phyloP scores from a whole-genome alignment of 2,888 invertebrate species.

The Lapara coniferarum region DNA sequence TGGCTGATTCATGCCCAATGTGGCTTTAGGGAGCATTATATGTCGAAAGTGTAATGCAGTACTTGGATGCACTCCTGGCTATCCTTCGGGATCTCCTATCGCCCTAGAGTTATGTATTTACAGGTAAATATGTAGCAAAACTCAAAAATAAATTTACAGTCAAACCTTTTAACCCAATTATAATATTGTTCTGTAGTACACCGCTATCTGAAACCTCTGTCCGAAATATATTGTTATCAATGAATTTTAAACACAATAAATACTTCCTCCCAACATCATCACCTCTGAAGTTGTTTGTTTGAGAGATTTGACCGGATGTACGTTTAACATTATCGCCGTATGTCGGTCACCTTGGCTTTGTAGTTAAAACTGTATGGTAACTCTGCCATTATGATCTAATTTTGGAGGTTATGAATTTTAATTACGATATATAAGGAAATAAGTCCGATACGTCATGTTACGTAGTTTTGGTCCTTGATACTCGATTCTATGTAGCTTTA shows the following conservation, averaged over 20 bases:
- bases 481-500: too few species aligned
- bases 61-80: too few species aligned
- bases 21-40: too few species aligned
- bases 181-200: background rate
- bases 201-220: background rate
- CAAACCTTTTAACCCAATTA: too few species aligned
- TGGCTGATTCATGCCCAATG: too few species aligned
- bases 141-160: too few species aligned
- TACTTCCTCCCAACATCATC: background rate
- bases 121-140: too few species aligned
- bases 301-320: constrained; percentile 26
- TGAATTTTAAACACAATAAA: constrained; percentile 12
- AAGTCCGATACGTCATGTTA: background rate
- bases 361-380: background rate
- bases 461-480: too few species aligned
- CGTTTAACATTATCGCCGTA: constrained; percentile 21
- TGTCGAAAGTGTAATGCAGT: too few species aligned
- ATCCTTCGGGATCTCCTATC: too few species aligned
- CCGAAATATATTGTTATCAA: background rate
- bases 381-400: constrained; percentile 15
- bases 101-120: too few species aligned
- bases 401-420: constrained; percentile 15
- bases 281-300: constrained; percentile 15
- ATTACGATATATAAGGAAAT: background rate
- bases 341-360: constrained; percentile 19